phyloP scores from a whole-genome alignment of 2,888 invertebrate genomes.

The Leptinotarsa juncta region DNA sequence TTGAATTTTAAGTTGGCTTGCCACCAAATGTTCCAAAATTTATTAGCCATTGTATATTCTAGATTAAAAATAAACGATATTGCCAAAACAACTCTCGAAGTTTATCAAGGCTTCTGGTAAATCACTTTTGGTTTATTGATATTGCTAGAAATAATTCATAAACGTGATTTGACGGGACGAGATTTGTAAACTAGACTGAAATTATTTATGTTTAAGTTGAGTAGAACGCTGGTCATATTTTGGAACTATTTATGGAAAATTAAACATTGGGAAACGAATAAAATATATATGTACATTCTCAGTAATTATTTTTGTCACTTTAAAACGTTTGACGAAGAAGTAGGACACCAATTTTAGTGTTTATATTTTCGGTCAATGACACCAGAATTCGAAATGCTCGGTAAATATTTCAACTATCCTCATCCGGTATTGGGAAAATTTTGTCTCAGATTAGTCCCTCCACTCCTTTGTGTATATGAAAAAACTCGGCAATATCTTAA shows the following conservation, averaged over 20 bases:
- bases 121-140: slow-evolving; percentile 20
- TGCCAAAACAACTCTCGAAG: slow-evolving; percentile 21
- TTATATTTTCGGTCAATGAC: too few relatives aligned
- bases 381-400: too few relatives aligned
- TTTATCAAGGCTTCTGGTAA: slow-evolving; percentile 16
- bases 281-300: neutral
- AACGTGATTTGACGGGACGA: slow-evolving; percentile 1
- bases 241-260: neutral
- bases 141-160: slow-evolving; percentile 13
- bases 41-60: slow-evolving; percentile 12
- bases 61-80: slow-evolving; percentile 20
- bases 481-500: neutral
- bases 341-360: too few relatives aligned
- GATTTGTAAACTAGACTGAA: slow-evolving; percentile 12
- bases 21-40: slow-evolving; percentile 12
- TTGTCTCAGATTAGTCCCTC: neutral
- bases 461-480: neutral
- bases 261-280: neutral
- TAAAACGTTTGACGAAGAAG: too few relatives aligned
- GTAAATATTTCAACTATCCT: neutral
- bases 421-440: neutral
- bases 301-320: too few relatives aligned
- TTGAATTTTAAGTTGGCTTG: slow-evolving; percentile 4
- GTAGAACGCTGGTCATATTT: neutral
- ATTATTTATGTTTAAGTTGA: neutral